These are phyloP conservation scores for Gobiocypris rarus DNA, from an alignment of 2,113 vertebrate species.

Conservation along the genomic window DNA sequence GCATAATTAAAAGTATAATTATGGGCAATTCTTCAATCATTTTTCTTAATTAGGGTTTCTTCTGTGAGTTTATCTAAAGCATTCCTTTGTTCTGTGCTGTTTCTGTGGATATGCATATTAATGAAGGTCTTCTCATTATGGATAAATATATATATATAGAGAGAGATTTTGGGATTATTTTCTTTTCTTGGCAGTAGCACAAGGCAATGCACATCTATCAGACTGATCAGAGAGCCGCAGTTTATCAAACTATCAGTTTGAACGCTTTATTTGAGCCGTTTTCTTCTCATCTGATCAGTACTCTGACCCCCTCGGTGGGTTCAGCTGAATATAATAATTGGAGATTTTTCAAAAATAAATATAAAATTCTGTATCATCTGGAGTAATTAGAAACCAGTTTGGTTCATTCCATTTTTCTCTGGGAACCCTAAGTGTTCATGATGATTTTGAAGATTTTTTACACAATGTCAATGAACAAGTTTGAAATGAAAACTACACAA, in stretches of 20 bases:
- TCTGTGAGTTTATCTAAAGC: conserved; percentile 34
- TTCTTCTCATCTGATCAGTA: neutral
- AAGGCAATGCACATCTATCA: neutral
- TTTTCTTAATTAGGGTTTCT: conserved; percentile 36
- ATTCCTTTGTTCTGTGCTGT: conserved; percentile 25
- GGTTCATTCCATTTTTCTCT: neutral
- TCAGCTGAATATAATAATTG: neutral
- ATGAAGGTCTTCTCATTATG: conserved; percentile 32
- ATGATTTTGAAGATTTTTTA: no score
- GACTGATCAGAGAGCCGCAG: neutral
- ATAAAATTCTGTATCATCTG: neutral
- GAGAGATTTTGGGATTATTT: conserved; percentile 26
- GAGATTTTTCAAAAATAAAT: neutral
- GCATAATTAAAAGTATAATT: conserved; percentile 35
- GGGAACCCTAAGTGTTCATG: no score
- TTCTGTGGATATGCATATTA: conserved; percentile 29
- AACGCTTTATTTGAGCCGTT: neutral
- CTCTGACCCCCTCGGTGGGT: neutral
- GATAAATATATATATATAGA: neutral
- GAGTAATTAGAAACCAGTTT: neutral
- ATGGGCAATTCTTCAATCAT: conserved; percentile 33
- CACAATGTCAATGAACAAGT: neutral
- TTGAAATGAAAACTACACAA: neutral
- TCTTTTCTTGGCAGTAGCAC: conserved; percentile 6
- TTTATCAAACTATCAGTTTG: neutral